phyloP scores from a whole-genome alignment of 2,888 invertebrate species.

The Xestia rhomboidea region DNA sequence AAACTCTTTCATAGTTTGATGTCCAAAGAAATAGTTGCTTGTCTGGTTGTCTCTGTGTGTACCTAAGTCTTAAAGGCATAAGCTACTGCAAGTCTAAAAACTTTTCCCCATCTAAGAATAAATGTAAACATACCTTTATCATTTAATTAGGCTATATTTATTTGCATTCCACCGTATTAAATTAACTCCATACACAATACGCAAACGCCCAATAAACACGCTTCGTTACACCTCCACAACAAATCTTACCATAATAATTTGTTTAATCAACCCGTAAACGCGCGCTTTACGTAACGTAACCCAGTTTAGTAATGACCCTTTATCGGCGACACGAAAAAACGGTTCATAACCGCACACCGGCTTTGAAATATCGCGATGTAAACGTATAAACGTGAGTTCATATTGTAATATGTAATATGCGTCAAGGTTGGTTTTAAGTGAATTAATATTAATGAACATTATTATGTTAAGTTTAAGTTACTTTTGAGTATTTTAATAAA shows the following conservation, averaged over 20 bases:
- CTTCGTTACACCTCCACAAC: conserved; percentile 31
- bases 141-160: neutral
- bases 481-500: neutral
- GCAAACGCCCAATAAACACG: conserved; percentile 24
- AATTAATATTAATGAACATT: neutral
- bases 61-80: neutral
- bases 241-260: conserved; percentile 58
- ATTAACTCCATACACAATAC: conserved; percentile 33
- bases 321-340: conserved; percentile 53
- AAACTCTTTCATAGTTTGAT: neutral
- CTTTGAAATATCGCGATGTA: conserved; percentile 33
- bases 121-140: neutral
- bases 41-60: too few species aligned
- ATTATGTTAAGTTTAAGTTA: neutral
- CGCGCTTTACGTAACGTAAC: conserved; percentile 49
- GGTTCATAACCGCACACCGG: conserved; percentile 43
- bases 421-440: conserved; percentile 19
- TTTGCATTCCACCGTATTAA: conserved; percentile 5
- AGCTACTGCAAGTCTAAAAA: neutral
- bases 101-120: neutral
- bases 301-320: conserved; percentile 59
- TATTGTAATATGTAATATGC: neutral
- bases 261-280: conserved; percentile 52
- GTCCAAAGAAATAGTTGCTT: neutral
- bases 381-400: conserved; percentile 5